These are phyloP conservation scores for Drosophila buzzatii DNA, from an alignment of 2,888 invertebrate species.

Conservation along the genomic window DNA sequence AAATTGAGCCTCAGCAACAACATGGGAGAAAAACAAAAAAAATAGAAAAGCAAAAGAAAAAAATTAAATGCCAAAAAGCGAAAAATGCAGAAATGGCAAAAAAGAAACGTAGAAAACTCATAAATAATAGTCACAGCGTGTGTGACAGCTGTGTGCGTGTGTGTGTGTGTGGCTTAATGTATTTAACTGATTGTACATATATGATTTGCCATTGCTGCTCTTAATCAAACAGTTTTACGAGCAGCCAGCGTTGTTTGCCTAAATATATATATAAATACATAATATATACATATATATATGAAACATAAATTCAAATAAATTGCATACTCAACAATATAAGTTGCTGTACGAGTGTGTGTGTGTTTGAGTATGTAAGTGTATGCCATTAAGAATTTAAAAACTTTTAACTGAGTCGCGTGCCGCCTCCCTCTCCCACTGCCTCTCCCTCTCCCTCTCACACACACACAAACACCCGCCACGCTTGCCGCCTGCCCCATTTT, in stretches of 20 bases:
- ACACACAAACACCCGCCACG: not conserved
- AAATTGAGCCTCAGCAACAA: conserved; percentile 70
- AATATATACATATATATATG: not conserved
- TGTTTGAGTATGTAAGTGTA: conserved; percentile 4
- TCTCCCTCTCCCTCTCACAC: not conserved
- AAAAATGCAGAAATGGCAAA: conserved; percentile 67
- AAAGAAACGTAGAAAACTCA: conserved; percentile 70
- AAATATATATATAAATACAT: not conserved
- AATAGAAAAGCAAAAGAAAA: conserved; percentile 6
- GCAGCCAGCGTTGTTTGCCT: not conserved
- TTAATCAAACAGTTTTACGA: not conserved
- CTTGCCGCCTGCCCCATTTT: conserved; percentile 9
- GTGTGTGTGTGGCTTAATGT: conserved; percentile 2
- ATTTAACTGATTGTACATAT: conserved; percentile 12
- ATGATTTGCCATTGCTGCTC: not conserved
- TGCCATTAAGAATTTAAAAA: conserved; percentile 21
- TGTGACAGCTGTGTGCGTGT: conserved; percentile 12
- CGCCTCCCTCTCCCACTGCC: not conserved
- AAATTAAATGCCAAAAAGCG: conserved; percentile 70
- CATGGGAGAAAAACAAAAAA: conserved; percentile 6
- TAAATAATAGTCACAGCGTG: conserved; percentile 67
- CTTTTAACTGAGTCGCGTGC: conserved; percentile 42
- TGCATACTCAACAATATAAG: not conserved
- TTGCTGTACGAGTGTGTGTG: not conserved
- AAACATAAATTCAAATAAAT: not conserved